phyloP scores from a whole-genome alignment of 1,140 invertebrate species.

The Anastrepha obliqua region DNA sequence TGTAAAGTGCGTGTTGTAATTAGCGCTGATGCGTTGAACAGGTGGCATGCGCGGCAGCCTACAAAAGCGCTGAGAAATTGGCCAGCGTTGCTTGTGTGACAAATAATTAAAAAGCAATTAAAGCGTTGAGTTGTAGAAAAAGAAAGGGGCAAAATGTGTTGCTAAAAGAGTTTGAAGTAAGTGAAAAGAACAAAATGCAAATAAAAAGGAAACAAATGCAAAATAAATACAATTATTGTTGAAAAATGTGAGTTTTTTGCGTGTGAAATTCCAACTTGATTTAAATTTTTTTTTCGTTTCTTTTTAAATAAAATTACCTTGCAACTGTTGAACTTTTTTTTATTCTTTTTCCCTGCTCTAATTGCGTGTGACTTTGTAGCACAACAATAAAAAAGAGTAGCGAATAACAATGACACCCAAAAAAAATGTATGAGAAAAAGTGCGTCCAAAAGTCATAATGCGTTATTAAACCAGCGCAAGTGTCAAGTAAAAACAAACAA shows the following conservation, averaged over 20 bases:
- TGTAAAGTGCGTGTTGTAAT: slow-evolving; percentile 17
- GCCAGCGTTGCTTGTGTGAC: slow-evolving; percentile 4
- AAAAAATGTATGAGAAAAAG: background rate
- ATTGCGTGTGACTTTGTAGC: slow-evolving; percentile 36
- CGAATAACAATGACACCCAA: background rate
- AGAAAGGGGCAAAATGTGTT: background rate
- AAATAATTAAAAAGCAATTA: slow-evolving; percentile 50
- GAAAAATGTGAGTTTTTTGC: too few relatives aligned
- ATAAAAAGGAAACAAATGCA: too few relatives aligned
- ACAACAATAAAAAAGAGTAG: slow-evolving; percentile 7
- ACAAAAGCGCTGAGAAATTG: too few relatives aligned
- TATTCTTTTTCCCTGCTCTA: background rate
- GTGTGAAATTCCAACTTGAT: too few relatives aligned
- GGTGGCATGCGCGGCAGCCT: background rate
- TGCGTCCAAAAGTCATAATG: slow-evolving; percentile 3
- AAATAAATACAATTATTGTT: too few relatives aligned
- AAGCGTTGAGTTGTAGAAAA: background rate
- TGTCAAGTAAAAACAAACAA: slow-evolving; percentile 25
- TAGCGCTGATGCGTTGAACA: background rate
- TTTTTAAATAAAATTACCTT: background rate
- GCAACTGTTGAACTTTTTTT: slow-evolving; percentile 7
- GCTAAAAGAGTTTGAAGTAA: background rate
- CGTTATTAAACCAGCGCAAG: slow-evolving; percentile 19
- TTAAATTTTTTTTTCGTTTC: too few relatives aligned
- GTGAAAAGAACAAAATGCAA: background rate